Conservation (phyloP, 2,113 vertebrate species). For the Macquaria australasica region DNA sequence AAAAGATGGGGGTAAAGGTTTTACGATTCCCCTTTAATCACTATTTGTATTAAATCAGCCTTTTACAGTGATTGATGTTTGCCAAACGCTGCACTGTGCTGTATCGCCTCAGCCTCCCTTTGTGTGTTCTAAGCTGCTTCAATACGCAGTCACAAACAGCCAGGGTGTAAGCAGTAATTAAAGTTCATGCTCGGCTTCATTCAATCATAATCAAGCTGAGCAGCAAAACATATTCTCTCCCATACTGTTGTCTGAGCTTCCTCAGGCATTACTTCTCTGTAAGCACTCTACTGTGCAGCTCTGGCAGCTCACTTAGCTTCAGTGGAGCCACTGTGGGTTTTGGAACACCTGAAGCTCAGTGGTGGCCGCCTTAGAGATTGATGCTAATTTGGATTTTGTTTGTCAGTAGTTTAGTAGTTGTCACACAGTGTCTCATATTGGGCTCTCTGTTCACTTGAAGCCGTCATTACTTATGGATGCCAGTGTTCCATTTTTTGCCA, state of each 20-base stretch:
- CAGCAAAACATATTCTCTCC: slow-evolving; percentile 79
- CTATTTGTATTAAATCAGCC: slow-evolving; percentile 65
- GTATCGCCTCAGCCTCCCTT: slow-evolving; percentile 64
- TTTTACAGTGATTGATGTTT: slow-evolving; percentile 71
- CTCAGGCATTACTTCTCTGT: slow-evolving; percentile 71
- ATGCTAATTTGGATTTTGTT: slow-evolving; percentile 83
- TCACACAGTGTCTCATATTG: slow-evolving; percentile 67
- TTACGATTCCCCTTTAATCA: slow-evolving; percentile 55
- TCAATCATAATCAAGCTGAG: slow-evolving; percentile 86
- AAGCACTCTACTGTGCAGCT: slow-evolving; percentile 65
- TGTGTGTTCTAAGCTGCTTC: slow-evolving; percentile 77
- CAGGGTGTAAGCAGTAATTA: slow-evolving; percentile 85
- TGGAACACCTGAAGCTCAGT: slow-evolving; percentile 79
- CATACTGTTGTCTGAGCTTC: slow-evolving; percentile 75
- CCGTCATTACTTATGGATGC: slow-evolving; percentile 77
- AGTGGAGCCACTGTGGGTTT: slow-evolving; percentile 71
- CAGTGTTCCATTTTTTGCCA: slow-evolving; percentile 71
- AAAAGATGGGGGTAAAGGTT: slow-evolving; percentile 41
- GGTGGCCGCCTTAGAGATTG: slow-evolving; percentile 72
- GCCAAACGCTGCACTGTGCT: slow-evolving; percentile 66
- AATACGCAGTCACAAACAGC: slow-evolving; percentile 79
- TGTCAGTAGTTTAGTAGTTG: slow-evolving; percentile 82
- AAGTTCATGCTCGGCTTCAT: slow-evolving; percentile 84
- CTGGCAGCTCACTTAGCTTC: slow-evolving; percentile 74
- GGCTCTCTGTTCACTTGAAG: slow-evolving; percentile 58